Percentiles rank a stretch among this genome's conserved stretches.
Conservation (phyloP, 2,888 invertebrate genomes). For the Drosophila falleni region DNA sequence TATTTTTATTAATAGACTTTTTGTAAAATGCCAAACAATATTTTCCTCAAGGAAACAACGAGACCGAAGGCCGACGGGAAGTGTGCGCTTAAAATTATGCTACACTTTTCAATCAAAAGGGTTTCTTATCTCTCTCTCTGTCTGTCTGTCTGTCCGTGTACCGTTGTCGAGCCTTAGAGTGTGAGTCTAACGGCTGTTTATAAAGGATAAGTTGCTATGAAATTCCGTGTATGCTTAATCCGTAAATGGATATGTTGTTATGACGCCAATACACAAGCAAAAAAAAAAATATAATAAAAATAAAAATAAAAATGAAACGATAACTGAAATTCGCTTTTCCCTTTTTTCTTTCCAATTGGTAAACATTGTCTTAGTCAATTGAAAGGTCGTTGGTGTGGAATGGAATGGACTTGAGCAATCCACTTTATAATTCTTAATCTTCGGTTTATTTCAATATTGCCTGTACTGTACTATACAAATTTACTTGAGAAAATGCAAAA, state of each 20-base stretch:
- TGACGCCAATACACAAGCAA: conserved; percentile 52
- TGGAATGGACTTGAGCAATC: conserved; percentile 28
- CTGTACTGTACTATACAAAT: conserved; percentile 37
- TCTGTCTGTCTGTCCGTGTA: conserved; percentile 1
- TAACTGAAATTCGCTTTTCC: conserved; percentile 29
- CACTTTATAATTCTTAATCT: conserved; percentile 20
- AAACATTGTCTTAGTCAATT: conserved; percentile 47
- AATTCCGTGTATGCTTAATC: conserved; percentile 71
- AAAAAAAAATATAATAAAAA: conserved; percentile 19
- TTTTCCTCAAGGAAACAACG: conserved; percentile 42
- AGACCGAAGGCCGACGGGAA: conserved; percentile 45
- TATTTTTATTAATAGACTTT: conserved; percentile 79
- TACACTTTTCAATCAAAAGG: conserved; percentile 67
- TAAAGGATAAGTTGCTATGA: conserved; percentile 76
- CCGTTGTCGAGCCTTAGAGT: conserved; percentile 10
- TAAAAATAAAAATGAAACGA: conserved; percentile 24
- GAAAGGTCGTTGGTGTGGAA: conserved; percentile 31
- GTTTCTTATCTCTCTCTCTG: conserved; percentile 29
- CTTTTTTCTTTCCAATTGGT: conserved; percentile 24
- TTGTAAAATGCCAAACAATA: conserved; percentile 70
- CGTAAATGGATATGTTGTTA: conserved; percentile 76
- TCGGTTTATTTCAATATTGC: conserved; percentile 5
- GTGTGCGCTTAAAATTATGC: conserved; percentile 71
- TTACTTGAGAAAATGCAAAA: conserved; percentile 18
- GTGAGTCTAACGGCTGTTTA: conserved; percentile 72